phyloP scores from a whole-genome alignment of 2,888 invertebrate species.

The Hydrotaea diabolus region DNA sequence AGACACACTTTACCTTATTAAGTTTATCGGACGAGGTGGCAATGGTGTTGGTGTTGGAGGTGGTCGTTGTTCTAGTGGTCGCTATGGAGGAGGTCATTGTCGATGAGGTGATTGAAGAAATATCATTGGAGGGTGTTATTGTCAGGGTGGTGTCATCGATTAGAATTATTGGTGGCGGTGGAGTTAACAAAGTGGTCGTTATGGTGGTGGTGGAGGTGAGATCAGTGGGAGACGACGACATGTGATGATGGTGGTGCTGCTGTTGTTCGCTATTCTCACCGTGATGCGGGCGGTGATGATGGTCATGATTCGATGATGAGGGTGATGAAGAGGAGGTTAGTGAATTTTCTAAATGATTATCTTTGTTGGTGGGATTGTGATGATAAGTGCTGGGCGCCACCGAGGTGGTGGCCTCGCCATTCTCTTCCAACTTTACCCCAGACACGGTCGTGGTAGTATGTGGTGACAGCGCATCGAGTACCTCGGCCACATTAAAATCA shows the following conservation, averaged over 20 bases:
- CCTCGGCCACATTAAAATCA: conserved; percentile 54
- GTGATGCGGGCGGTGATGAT: conserved; percentile 56
- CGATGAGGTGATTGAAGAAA: conserved; percentile 40
- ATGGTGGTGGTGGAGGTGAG: conserved; percentile 62
- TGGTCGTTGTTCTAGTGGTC: conserved; percentile 23
- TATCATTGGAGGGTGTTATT: conserved; percentile 48
- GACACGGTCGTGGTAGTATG: conserved; percentile 51
- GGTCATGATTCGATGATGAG: conserved; percentile 22
- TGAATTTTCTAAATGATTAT: conserved; percentile 48
- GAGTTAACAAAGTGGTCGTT: conserved; percentile 57
- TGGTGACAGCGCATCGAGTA: conserved; percentile 16
- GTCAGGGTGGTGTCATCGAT: conserved; percentile 48
- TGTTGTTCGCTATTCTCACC: conserved; percentile 50
- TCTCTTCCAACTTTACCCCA: conserved; percentile 54
- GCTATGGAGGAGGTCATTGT: conserved; percentile 48
- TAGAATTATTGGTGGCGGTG: conserved; percentile 56
- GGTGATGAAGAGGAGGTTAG: background rate
- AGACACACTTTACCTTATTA: conserved; percentile 66
- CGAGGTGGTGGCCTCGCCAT: conserved; percentile 40
- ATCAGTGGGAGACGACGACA: conserved; percentile 47
- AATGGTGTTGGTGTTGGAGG: background rate
- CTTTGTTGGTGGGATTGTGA: conserved; percentile 51
- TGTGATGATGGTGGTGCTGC: conserved; percentile 11
- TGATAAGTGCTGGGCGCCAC: conserved; percentile 56
- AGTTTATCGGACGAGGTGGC: conserved; percentile 34